Evolutionary conservation across 2,888 invertebrate species (phyloP).

Genomic region (Tridacna crocea): DNA sequence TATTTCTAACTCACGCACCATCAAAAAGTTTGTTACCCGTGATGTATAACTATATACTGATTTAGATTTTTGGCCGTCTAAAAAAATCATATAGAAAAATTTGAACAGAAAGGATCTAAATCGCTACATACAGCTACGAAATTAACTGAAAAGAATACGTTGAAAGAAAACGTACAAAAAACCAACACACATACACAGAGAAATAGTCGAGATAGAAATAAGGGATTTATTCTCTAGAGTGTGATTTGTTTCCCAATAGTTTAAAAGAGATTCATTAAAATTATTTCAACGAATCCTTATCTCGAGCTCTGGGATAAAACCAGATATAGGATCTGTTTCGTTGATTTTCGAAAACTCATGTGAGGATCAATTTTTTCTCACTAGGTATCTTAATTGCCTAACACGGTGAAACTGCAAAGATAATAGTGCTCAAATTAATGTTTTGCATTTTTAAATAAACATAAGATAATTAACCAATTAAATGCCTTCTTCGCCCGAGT

Average conservation of each 20-base stretch:
- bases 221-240: background rate
- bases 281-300: constrained; percentile 55
- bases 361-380: background rate
- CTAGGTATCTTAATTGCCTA: background rate
- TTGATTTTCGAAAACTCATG: background rate
- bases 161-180: too few relatives aligned
- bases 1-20: background rate
- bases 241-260: constrained; percentile 28
- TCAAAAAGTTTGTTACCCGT: background rate
- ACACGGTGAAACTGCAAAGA: background rate
- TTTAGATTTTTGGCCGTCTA: too few relatives aligned
- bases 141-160: too few relatives aligned
- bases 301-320: constrained; percentile 5
- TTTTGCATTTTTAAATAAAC: background rate
- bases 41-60: too few relatives aligned
- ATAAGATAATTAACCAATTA: constrained; percentile 8
- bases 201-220: background rate
- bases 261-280: constrained; percentile 61
- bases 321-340: background rate
- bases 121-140: too few relatives aligned
- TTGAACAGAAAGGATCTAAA: too few relatives aligned
- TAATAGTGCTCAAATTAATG: background rate
- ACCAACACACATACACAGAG: too few relatives aligned
- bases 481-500: background rate
- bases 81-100: too few relatives aligned